Evolutionary conservation across 1,140 invertebrate species (phyloP), one percentile per base, ranked within the genome.

Genomic region (Eumaeus atala): DNA sequence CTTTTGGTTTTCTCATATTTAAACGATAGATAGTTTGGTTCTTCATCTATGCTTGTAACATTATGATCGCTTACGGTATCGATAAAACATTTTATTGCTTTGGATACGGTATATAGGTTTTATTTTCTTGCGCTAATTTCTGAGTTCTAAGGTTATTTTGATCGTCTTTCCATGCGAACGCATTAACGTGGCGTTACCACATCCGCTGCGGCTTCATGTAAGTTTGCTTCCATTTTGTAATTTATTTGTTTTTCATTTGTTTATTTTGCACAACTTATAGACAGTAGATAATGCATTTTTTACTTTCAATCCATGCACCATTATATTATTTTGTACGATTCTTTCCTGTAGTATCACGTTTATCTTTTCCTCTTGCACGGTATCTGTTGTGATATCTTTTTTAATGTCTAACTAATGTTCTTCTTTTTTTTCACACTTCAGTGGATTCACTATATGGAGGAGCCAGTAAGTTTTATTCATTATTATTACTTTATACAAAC

Each of bases 401-500:
- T 64, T 56, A 49, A 35, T 53, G 50, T 38, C 18, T 48, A 34
- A 77, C 72, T 84, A 84, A 84, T 77, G 36, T 51, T 69, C 7
- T 28, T 84, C 64, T 88, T 80, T 88, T n/a, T 87, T 84, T 84
- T 82, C 78, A 77, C 40, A 70, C 70, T 81, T 62, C 90, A 95
- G 93, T 92, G 90, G 92, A 94, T 90, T 92, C 91, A 72, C 90
- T 92, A 87, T 92, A 92, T 93, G 93, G 92, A 94, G 93, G 93
- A 90, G 91, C 93, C 89, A 95, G 93, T 95, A 94, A 95, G 94
- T 95, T 84, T 55, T 42, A 18, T 16, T 38, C 55, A 48, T 52
- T 61, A 44, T 48, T 53, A 36, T 34, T 49, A 37, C 34, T 28
- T 3, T 28, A 28, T 28, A 28, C 21, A 28, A 28, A 28, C 21